A percentile compares a stretch with the other conserved stretches of the same genome.
phyloP scores from a whole-genome alignment of 2,888 invertebrate genomes.

The Amphipyra tragopoginis region DNA sequence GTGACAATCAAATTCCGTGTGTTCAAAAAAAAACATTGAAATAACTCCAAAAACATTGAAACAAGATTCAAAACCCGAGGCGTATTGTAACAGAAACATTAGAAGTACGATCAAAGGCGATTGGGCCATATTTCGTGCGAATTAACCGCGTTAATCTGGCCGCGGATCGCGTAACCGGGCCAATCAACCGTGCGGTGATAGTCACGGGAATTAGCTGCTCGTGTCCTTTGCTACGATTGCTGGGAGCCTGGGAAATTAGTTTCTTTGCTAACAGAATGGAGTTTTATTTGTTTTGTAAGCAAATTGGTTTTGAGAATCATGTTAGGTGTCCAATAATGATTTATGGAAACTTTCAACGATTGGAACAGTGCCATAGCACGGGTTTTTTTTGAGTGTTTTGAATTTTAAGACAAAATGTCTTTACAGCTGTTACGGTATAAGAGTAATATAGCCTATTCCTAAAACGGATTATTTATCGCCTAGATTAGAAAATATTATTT shows the following conservation, averaged over 20 bases:
- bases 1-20: too few relatives aligned
- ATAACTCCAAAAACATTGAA: not conserved
- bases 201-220: conserved; percentile 28
- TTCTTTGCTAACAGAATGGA: not conserved
- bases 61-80: conserved; percentile 3
- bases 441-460: too few relatives aligned
- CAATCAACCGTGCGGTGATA: conserved; percentile 33
- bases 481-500: too few relatives aligned
- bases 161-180: conserved; percentile 21
- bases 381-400: too few relatives aligned
- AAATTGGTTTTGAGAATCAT: too few relatives aligned
- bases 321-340: too few relatives aligned
- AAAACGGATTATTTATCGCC: too few relatives aligned
- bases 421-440: too few relatives aligned
- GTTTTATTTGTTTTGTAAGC: conserved; percentile 5
- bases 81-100: conserved; percentile 15
- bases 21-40: not conserved
- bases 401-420: too few relatives aligned
- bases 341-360: too few relatives aligned
- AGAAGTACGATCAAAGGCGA: conserved; percentile 29
- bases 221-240: conserved; percentile 3
- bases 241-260: not conserved
- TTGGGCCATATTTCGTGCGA: conserved; percentile 46
- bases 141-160: conserved; percentile 46
- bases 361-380: too few relatives aligned